Base-by-base conservation (phyloP, 2,797 vertebrate species). In the Bryconaethiops microstoma region DNA sequence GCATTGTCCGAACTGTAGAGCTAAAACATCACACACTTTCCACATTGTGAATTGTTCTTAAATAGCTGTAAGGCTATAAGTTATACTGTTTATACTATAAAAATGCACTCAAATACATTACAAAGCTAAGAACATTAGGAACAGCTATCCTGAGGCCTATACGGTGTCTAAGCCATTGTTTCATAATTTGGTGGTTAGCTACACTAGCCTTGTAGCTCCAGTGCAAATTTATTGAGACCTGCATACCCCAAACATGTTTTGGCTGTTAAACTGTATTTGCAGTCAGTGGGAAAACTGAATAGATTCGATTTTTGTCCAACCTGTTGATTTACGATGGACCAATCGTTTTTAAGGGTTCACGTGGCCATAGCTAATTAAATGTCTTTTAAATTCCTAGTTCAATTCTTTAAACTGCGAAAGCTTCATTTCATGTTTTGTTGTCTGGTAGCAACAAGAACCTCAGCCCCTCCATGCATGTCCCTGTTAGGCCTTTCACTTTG, bases 401-500 rank as follows among this genome's bases (percentile, higher is more conserved):
- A 45, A 0, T 69, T 55, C 50, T 78, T 55, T 78, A 29, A 48
- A 48, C 45, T 48, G 35, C 42, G 29, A 55, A 79, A 10, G 14
- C 50, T 70, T 65, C 70, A 10, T 48, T 9, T 5, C 16, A 29
- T 1, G 6, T 2, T n/a, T 78, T 80, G 23, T 67, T 74, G 40
- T 52, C 7, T 64, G 59, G n/a, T 29, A 39, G 16, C 5, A 8
- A 1, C 10, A 29, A 4, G 25, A 29, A 21, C 40, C 71, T 77
- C 29, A 52, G 21, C 9, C 5, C 14, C 45, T 45, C 25, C 69
- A 62, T 77, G 64, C 29, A 52, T 40, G 50, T 79, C 29, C 62
- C 39, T 40, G 69, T 40, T 57, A 74, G 54, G 21, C 7, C 39
- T 55, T 82, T 63, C 62, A 8, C 67, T 82, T 83, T 42, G 48